Evolutionary conservation across 2,113 vertebrate genomes (phyloP), one percentile per base, ranked within the genome.

Genomic region (Panurus biarmicus): DNA sequence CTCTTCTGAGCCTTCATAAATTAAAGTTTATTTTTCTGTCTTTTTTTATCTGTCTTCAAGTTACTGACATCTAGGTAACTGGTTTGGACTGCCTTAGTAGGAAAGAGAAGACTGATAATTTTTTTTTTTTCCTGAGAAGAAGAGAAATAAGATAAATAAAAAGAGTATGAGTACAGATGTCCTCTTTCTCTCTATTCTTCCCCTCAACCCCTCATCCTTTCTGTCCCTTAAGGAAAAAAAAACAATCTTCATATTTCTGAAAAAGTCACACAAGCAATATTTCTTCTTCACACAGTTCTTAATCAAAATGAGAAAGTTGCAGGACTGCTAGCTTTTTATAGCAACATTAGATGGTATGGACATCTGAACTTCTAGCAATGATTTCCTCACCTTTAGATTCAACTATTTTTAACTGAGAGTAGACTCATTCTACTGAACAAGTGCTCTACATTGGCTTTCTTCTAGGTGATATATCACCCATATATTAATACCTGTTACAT

Each of bases 391-490:
- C 71, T 73, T 25, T n/a, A 62, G 15, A 19, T 11, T 58, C 80
- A 10, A 24, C 11, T 56, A 3, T 42, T 54, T 94, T 82, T 76
- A 72, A 64, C 16, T 51, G 48, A 54, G 7, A 75, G 12, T 74
- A 45, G 9, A 50, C 5, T 16, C 6, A 14, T 70, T 47, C 19
- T 14, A 80, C 56, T 44, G 47, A 77, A 36, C 14, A 77, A 5
- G 2, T 36, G 10, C 33, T 50, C 9, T 58, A 58, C 66, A 50
- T 35, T 28, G 2, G 1, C 5, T 53, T 42, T 47, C 18, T 38
- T 60, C 69, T 31, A n/a, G 3, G 24, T 51, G 24, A 19, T 45
- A 11, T 1, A 8, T 70, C 17, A 18, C 11, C 16, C 1, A 0
- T 13, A 62, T 8, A 53, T 77, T 18, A 91, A 50, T 38, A 62